Base-by-base conservation (phyloP, 2,113 vertebrate species). In the Dascyllus trimaculatus region DNA sequence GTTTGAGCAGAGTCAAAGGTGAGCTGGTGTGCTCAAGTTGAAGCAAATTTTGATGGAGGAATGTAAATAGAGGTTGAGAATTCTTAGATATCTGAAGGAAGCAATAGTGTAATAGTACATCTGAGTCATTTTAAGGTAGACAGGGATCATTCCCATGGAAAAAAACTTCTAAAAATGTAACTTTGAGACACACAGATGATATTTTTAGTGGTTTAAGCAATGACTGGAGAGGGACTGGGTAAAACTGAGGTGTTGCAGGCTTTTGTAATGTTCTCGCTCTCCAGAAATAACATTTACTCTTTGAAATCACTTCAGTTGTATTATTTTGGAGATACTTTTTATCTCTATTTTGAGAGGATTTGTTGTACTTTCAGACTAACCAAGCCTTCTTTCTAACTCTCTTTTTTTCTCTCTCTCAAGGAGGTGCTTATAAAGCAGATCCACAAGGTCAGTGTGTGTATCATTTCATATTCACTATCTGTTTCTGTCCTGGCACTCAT, bases 381-480 rank as follows among this genome's bases (percentile, higher is more conserved):
- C 26, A 17, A 67, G 52, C 15, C 14, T 3, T 81, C 18, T 59
- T 11, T 63, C 49, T 71, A 49, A 26, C 7, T 80, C 3, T 81
- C 18, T 81, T 64, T 49, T 71, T 62, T 86, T 29, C 26, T 69
- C 46, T 84, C 51, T 58, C 59, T 85, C 1, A 84, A 99, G 98
- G 98, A 99, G 89, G 98, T 99, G 87, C 94, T 99, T 80, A 98
- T 99, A 94, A 99, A 99, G 92, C 98, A 99, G 93, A 99, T 99
- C 90, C 98, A 99, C 93, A 99, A 99, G 98, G 98, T 99, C 82
- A 92, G 94, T 93, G 26, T 6, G 4, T 71, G 19, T 56, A 13
- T 57, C 32, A 4, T 73, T 35, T 56, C 45, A 54, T 32, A 2
- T 71, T 76, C 56, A 54, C 63, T 26, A 49, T 64, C 35, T 61